Evolutionary conservation across 2,113 vertebrate genomes (phyloP), one percentile per base, ranked within the genome.

Genomic region (Glaucidium brasilianum): DNA sequence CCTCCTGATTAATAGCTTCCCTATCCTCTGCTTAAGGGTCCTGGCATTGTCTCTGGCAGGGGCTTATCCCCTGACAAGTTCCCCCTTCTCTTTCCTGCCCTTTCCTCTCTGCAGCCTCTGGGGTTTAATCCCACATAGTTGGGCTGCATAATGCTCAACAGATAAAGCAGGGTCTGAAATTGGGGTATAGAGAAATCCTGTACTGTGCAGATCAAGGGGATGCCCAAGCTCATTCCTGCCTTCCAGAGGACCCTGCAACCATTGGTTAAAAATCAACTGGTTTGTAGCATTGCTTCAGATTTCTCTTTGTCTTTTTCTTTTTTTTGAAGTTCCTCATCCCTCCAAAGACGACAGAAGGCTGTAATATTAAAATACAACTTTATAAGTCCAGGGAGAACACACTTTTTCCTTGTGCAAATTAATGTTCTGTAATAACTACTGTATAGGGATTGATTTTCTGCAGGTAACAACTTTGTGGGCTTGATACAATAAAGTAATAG

Each of bases 401-500:
- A 16, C 41, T 64, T 81, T 83, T 62, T 64, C 16, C 12, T 39
- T 94, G 77, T 66, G 63, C 73, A 91, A 88, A 95, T 93, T 43
- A 93, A 81, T 82, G 64, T 84, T 93, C 49, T 69, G 21, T 91
- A 92, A 73, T 93, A 88, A 85, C 72, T 95, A 79, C 58, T 7
- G 1, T 43, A 72, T 84, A 80, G 74, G 53, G 94, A 95, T 72
- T 85, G 50, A 92, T 96, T 93, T 95, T 89, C 83, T 95, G 27
- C 83, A 89, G 52, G 69, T 94, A 92, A 55, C 59, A 88, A 92
- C 76, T 71, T 93, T 34, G 37, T 74, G 59, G n/a, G 30, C 76
- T 85, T 92, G 43, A 72, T 81, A 81, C 21, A 22, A 59, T 78
- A 62, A 69, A 84, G 68, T 77, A 83, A 49, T 37, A 73, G 81